A percentile compares a stretch with the other conserved stretches of the same genome.
Conservation (phyloP, 2,797 vertebrate species). For the Thamnophis elegans region DNA sequence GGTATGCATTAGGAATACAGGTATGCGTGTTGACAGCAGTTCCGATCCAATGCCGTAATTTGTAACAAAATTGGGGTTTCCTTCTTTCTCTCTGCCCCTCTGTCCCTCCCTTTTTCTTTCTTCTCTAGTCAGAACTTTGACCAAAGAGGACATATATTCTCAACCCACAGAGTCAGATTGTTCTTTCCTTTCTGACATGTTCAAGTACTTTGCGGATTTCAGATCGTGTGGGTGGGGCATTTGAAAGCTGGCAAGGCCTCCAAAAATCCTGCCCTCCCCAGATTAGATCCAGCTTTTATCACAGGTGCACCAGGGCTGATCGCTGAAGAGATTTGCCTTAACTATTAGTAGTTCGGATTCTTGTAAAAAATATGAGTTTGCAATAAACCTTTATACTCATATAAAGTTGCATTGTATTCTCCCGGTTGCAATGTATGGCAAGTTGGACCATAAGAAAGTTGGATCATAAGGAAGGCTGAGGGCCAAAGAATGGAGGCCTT, state of each 20-base stretch:
- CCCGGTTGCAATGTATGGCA: too few relatives aligned
- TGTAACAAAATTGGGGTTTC: neutral
- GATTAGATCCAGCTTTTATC: slow-evolving; percentile 57
- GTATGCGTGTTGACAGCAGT: neutral
- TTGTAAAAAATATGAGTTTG: too few relatives aligned
- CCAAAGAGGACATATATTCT: slow-evolving; percentile 35
- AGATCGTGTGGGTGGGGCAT: slow-evolving; percentile 55
- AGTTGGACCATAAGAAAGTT: too few relatives aligned
- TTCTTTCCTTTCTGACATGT: slow-evolving; percentile 43
- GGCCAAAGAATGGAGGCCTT: too few relatives aligned
- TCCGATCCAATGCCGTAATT: neutral
- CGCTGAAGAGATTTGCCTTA: neutral
- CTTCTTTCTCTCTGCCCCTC: neutral
- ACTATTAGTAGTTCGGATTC: too few relatives aligned
- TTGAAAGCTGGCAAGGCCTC: slow-evolving; percentile 30
- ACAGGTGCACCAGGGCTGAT: slow-evolving; percentile 61
- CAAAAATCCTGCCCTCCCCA: slow-evolving; percentile 21
- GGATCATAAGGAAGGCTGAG: too few relatives aligned
- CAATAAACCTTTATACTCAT: too few relatives aligned
- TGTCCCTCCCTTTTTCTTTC: neutral
- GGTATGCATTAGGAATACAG: neutral
- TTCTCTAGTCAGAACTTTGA: slow-evolving; percentile 31
- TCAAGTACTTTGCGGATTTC: slow-evolving; percentile 49
- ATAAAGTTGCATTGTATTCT: too few relatives aligned
- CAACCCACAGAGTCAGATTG: slow-evolving; percentile 50